Percentiles rank a stretch among this genome's conserved stretches.
phyloP scores from a whole-genome alignment of 1,140 invertebrate species.

The Pectinophora gossypiella region DNA sequence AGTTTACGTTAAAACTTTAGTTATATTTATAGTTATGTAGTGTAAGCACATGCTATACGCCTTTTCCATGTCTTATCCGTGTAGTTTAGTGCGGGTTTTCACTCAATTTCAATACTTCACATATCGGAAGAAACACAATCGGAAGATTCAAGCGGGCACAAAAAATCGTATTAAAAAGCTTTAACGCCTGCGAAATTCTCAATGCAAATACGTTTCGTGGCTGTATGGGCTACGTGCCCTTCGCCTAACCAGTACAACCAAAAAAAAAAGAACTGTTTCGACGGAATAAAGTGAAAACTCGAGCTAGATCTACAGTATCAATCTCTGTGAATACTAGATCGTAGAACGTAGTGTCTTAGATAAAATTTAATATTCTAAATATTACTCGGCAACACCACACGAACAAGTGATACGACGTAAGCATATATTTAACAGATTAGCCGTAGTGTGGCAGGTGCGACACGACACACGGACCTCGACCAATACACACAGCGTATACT shows the following conservation, averaged over 20 bases:
- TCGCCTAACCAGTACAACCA: no score
- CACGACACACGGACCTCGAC: no score
- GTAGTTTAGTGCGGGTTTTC: neutral
- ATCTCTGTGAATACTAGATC: slow-evolving; percentile 71
- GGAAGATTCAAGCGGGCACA: no score
- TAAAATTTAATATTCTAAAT: slow-evolving; percentile 70
- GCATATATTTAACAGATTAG: slow-evolving; percentile 68
- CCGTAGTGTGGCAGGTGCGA: no score
- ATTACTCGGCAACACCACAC: slow-evolving; percentile 68
- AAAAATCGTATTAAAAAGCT: no score
- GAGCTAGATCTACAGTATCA: slow-evolving; percentile 36
- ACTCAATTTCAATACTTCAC: no score
- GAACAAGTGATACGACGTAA: slow-evolving; percentile 68
- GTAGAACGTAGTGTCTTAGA: slow-evolving; percentile 70
- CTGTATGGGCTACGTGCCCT: no score
- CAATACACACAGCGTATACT: no score
- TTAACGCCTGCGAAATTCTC: no score
- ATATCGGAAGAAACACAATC: no score
- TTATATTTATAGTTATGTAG: slow-evolving; percentile 33
- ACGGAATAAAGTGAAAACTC: slow-evolving; percentile 1
- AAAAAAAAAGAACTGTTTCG: no score
- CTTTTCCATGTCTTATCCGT: slow-evolving; percentile 54
- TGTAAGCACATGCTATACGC: slow-evolving; percentile 52
- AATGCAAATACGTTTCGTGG: no score
- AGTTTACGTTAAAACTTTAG: neutral